Base-by-base conservation (phyloP, 2,113 vertebrate species). In the Axis porcinus region DNA sequence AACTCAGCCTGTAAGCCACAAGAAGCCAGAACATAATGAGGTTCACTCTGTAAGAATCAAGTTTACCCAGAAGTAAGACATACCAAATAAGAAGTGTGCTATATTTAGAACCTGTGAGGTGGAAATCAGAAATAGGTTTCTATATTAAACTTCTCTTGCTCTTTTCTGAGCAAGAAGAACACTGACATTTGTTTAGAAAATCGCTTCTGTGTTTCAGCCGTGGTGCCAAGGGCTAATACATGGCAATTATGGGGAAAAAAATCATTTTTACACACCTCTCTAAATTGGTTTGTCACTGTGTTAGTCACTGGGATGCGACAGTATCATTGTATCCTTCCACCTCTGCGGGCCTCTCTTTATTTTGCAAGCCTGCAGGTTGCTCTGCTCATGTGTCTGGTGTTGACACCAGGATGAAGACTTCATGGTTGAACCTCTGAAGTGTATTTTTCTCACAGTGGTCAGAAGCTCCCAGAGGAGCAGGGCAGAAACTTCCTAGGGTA, bases 81-180 rank as follows among this genome's bases (percentile, higher is more conserved):
- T 40, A n/a, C 83, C 57, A 91, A 62, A 30, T 82, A 62, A 28
- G 27, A 93, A 19, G 1, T 52, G 27, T n/a, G n/a, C 57, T 92
- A 1, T 81, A 40, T 62, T 97, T 95, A 78, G 84, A 87, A 58
- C 64, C 74, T 30, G 7, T 14, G 33, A 76, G 17, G 40, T 84
- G 15, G 92, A 89, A 92, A 67, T 94, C 45, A 89, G 92, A 97
- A 95, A 82, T 86, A 55, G 55, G 2, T 70, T 94, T 97, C 91
- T 89, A 6, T 54, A 15, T 76, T 92, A 84, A 87, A 85, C 52
- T 78, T 74, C 28, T 45, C 54, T 43, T 5, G 40, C 40, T 78
- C 43, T 81, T 95, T 86, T 78, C 33, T 74, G 67, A 93, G 57
- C 25, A 89, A 78, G 43, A 93, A 25, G 6, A 94, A 91, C 95